Conservation (phyloP, 2,113 vertebrate genomes). For the Monopterus albus region DNA sequence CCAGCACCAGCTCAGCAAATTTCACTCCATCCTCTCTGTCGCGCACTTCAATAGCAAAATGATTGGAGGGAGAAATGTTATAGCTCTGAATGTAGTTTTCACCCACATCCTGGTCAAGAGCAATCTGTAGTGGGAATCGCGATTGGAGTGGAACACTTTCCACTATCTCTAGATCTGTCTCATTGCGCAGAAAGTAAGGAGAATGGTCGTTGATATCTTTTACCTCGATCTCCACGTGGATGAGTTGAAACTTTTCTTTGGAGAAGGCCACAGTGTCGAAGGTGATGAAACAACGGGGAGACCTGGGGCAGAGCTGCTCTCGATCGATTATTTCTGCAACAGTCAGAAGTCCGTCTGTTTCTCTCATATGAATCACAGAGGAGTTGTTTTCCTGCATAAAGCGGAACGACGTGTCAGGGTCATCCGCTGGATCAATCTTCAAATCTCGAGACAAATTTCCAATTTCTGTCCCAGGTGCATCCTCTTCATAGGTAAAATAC, state of each 20-base stretch:
- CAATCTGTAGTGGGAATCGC: conserved; percentile 73
- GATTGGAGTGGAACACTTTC: conserved; percentile 75
- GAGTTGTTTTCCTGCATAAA: conserved; percentile 79
- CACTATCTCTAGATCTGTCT: conserved; percentile 74
- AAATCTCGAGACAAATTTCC: conserved; percentile 75
- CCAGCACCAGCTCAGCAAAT: conserved; percentile 78
- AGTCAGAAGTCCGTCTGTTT: conserved; percentile 79
- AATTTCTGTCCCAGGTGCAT: conserved; percentile 71
- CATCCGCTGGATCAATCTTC: conserved; percentile 70
- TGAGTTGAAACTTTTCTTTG: conserved; percentile 81
- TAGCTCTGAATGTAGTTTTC: conserved; percentile 82
- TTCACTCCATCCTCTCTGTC: conserved; percentile 75
- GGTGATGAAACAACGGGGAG: conserved; percentile 75
- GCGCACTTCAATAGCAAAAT: conserved; percentile 76
- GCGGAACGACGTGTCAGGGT: conserved; percentile 70
- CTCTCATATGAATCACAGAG: conserved; percentile 75
- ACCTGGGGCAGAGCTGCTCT: conserved; percentile 78
- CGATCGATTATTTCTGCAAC: conserved; percentile 78
- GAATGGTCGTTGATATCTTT: conserved; percentile 82
- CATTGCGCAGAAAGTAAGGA: conserved; percentile 70
- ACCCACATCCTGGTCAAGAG: conserved; percentile 81
- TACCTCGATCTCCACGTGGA: conserved; percentile 84
- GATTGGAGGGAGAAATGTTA: conserved; percentile 72
- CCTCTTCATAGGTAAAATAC: conserved; percentile 80
- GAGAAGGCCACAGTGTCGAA: conserved; percentile 82